These are phyloP conservation scores for Chinchilla lanigera DNA, from an alignment of 2,113 vertebrate species.

Conservation along the genomic window DNA sequence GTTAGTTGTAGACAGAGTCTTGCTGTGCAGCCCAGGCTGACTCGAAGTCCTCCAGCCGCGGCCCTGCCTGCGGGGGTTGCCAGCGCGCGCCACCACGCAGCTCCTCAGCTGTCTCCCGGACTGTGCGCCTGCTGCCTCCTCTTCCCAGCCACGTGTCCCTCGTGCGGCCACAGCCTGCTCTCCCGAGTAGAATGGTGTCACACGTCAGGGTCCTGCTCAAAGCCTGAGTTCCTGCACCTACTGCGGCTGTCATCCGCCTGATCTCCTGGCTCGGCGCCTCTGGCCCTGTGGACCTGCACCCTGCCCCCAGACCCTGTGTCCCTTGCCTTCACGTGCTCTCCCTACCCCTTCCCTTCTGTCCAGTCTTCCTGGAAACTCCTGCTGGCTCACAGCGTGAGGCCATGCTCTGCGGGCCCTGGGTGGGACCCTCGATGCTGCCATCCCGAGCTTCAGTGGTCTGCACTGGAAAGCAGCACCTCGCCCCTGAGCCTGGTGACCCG, in stretches of 20 bases:
- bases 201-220: background rate
- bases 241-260: background rate
- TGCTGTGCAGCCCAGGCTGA: background rate
- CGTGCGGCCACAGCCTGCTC: background rate
- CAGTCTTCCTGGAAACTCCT: background rate
- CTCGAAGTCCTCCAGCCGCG: background rate
- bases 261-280: too few species aligned
- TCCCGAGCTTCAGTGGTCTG: background rate
- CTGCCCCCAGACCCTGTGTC: background rate
- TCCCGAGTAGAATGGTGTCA: rapidly evolving
- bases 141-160: background rate
- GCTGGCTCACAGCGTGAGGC: background rate
- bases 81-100: background rate
- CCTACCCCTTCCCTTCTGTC: background rate
- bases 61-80: background rate
- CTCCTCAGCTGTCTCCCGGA: too few species aligned
- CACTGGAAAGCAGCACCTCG: background rate
- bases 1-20: background rate
- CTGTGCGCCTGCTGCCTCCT: background rate
- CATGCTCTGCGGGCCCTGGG: background rate
- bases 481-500: background rate
- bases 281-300: rapidly evolving
- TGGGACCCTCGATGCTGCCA: rapidly evolving
- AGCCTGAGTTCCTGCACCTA: too few species aligned
- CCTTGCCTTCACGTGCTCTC: background rate